A percentile compares a stretch with the other conserved stretches of the same genome.
Evolutionary conservation across 2,113 vertebrate species (phyloP).

Genomic region (Cephalopterus ornatus): DNA sequence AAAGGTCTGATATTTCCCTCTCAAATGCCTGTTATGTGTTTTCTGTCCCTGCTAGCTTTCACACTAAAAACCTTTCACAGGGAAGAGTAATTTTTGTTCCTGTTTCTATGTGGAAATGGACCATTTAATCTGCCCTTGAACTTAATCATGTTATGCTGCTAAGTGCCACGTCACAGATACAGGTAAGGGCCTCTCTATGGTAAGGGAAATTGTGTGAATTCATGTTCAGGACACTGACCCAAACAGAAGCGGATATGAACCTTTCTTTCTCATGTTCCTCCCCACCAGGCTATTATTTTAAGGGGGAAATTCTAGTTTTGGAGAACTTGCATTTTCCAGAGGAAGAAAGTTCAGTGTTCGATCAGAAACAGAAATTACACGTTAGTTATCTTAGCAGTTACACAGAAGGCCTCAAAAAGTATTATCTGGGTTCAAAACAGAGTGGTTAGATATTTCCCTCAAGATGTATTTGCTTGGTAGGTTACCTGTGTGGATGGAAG

Average conservation of each 20-base stretch:
- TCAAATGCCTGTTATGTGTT: fast-evolving
- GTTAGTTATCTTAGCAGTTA: not conserved
- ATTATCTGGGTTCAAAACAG: not conserved
- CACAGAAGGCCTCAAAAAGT: not conserved
- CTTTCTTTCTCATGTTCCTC: not conserved
- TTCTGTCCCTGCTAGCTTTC: not conserved
- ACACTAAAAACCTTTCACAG: not conserved
- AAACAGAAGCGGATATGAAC: not conserved
- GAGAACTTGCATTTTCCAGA: not conserved
- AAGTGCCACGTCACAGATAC: not conserved
- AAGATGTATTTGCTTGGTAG: not conserved
- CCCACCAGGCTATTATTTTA: not conserved
- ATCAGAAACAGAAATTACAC: not conserved
- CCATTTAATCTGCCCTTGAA: not conserved
- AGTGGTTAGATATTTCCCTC: not conserved
- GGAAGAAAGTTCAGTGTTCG: not conserved
- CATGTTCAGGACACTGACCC: not conserved
- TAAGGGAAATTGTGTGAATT: not conserved
- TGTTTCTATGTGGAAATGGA: not conserved
- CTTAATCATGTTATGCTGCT: not conserved
- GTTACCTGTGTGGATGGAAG: not conserved
- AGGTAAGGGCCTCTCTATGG: not conserved
- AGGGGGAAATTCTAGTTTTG: not conserved
- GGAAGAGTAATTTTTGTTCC: not conserved
- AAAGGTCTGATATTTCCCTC: not conserved